These are phyloP conservation scores for Dromas ardeola DNA, from an alignment of 2,113 vertebrate genomes.

Conservation along the genomic window DNA sequence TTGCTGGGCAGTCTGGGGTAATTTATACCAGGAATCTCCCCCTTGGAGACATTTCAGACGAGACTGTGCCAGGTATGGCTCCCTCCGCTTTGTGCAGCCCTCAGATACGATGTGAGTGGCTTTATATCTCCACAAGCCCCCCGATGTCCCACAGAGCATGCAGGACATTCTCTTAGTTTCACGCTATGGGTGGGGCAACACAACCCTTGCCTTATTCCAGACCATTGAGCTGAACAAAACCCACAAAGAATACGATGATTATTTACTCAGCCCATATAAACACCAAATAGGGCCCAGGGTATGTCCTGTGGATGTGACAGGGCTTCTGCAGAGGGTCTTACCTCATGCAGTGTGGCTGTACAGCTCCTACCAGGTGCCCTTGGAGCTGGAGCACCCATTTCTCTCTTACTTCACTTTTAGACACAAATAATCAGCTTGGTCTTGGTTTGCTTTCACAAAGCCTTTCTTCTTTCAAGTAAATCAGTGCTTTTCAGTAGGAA, in stretches of 20 bases:
- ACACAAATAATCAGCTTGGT: background rate
- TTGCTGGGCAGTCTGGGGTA: background rate
- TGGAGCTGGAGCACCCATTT: fast-evolving
- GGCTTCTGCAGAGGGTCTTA: background rate
- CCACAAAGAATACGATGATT: background rate
- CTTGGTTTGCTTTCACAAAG: background rate
- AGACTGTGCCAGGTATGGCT: background rate
- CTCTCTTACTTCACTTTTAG: background rate
- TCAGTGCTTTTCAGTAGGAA: background rate
- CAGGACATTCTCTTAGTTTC: background rate
- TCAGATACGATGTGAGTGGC: background rate
- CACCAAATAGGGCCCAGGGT: background rate
- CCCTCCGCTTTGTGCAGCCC: background rate
- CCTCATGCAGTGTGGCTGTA: fast-evolving
- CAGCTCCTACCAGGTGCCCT: background rate
- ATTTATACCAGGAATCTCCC: background rate
- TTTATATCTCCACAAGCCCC: background rate
- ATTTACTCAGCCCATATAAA: background rate
- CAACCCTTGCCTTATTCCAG: background rate
- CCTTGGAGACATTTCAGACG: background rate
- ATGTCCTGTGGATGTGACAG: too few relatives aligned
- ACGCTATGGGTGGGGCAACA: fast-evolving
- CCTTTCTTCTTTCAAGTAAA: background rate
- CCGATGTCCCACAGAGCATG: fast-evolving
- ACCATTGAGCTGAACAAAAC: background rate